Base-by-base conservation (phyloP, 1,140 invertebrate species). In the Anadara kagoshimensis region DNA sequence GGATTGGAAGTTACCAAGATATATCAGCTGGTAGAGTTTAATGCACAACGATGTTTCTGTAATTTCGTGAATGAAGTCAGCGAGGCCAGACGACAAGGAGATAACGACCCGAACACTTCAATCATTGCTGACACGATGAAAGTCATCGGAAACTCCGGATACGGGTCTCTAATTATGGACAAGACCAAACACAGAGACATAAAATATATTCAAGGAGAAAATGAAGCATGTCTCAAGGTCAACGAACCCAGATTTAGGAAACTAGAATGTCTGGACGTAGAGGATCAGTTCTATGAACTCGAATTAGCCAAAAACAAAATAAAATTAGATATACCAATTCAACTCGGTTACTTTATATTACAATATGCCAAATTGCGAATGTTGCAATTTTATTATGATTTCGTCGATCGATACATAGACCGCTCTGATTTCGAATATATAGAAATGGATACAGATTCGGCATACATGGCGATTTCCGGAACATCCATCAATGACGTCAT, bases 81-180 rank as follows among this genome's bases (percentile, higher is more conserved):
- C 44, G 20, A 75, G 12, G 77, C 76, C 5, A 12, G 79, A 43
- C 54, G 81, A 36, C 2, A 16, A 16, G 75, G 81, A 29, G 79
- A 83, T 24, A 41, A 0, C 3, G 65, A 76, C 41, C 53, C 65
- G 14, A 26, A 53, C 18, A 69, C 63, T 1, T 53, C 73, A 45
- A 78, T 82, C 49, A 61, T 80, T 16, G 78, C 78, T 1, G 79
- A 82, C 22, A 82, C 70, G 5, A 68, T 72, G 41, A 78, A 80
- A 58, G 18, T 75, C 11, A 72, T 76, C 3, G 78, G 78, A 0
- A 78, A 78, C 24, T 73, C 59, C 0, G 61, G 45, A 5, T 77
- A 77, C 49, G 79, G 79, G 1, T 65, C 61, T 7, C 47, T 73
- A 1, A 61, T 79, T 1, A 75, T 65, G 41, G 67, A 79, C 26